Percentiles rank a stretch among this genome's conserved stretches.
Evolutionary conservation across 1,140 invertebrate genomes (phyloP).

Genomic region (Scaptomyza hsui): DNA sequence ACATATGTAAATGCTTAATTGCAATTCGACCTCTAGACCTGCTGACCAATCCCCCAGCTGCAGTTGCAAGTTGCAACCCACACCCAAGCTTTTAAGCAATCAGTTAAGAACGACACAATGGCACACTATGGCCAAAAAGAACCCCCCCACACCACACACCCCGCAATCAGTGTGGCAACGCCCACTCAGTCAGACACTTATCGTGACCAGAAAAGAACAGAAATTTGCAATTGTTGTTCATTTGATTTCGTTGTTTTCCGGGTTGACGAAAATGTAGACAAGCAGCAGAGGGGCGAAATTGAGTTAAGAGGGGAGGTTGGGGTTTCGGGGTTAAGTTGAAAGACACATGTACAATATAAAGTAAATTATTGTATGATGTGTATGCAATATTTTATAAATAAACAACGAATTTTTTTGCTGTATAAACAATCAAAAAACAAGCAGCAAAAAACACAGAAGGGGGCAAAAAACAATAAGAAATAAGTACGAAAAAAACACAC

Average conservation of each 20-base stretch:
- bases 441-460: constrained; percentile 3
- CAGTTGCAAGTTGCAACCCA: neutral
- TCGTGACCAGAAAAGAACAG: constrained; percentile 29
- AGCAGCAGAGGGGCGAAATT: neutral
- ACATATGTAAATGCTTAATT: neutral
- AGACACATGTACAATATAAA: constrained; percentile 53
- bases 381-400: constrained; percentile 67
- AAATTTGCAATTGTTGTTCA: constrained; percentile 61
- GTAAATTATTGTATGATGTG: constrained; percentile 66
- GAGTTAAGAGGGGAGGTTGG: neutral
- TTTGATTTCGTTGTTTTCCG: constrained; percentile 53
- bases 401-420: constrained; percentile 52
- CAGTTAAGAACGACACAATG: constrained; percentile 35
- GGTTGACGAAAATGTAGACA: constrained; percentile 25
- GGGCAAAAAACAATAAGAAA: constrained; percentile 12
- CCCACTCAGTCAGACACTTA: constrained; percentile 37
- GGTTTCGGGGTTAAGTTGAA: neutral
- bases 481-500: constrained; percentile 28
- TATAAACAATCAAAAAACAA: constrained; percentile 49
- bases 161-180: constrained; percentile 16
- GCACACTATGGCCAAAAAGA: constrained; percentile 11
- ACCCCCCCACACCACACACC: neutral
- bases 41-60: constrained; percentile 14
- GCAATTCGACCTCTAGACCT: constrained; percentile 19
- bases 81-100: constrained; percentile 21